Percentiles rank a stretch among this genome's conserved stretches.
Evolutionary conservation across 2,113 vertebrate genomes (phyloP).

Genomic region (Saccopteryx bilineata): DNA sequence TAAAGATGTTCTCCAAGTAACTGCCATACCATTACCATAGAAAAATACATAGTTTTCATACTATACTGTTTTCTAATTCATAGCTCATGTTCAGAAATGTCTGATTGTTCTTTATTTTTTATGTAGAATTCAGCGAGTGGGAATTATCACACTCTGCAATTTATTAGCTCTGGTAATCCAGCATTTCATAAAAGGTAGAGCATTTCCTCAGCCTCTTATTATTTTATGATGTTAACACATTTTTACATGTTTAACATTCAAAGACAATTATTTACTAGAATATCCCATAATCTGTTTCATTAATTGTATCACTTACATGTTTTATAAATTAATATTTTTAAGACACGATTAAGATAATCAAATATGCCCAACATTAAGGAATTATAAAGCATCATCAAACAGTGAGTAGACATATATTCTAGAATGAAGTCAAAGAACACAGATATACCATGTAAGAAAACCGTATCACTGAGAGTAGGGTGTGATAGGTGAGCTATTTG

Average conservation of each 20-base stretch:
- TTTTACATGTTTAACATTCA: not conserved
- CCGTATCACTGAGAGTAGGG: not conserved
- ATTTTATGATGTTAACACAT: not conserved
- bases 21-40: not conserved
- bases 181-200: not conserved
- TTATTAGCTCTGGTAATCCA: not conserved
- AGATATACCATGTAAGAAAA: not conserved
- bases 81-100: not conserved
- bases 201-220: not conserved
- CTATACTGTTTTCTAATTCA: not conserved
- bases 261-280: not conserved
- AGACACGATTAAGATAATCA: not conserved
- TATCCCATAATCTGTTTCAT: not conserved
- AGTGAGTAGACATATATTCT: not conserved
- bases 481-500: not conserved
- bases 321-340: not conserved
- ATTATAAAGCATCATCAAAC: not conserved
- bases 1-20: not conserved
- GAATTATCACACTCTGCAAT: not conserved
- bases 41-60: not conserved
- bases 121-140: not conserved
- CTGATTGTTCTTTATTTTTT: not conserved
- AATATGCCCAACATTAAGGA: not conserved
- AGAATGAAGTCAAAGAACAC: not conserved
- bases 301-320: not conserved